Conservation (phyloP, 92 coral and sea anemone species). For the Palythoa grandis region DNA sequence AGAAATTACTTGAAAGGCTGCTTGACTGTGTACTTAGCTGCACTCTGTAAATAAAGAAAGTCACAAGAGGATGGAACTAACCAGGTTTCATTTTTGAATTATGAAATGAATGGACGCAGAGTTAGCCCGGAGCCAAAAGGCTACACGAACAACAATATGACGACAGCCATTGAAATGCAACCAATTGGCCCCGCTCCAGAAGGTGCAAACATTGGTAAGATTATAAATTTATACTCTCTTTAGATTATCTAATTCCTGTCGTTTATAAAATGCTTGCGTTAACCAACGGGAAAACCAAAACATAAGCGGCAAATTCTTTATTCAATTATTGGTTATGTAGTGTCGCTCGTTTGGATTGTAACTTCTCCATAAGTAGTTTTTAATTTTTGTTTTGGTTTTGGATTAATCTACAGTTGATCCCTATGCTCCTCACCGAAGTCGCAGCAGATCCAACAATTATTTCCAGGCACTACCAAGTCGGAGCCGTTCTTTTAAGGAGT, state of each 20-base stretch:
- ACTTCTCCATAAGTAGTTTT: neutral
- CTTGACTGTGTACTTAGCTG: neutral
- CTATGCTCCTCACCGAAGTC: conserved; percentile 1
- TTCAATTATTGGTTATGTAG: neutral
- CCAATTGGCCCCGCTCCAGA: conserved; percentile 17
- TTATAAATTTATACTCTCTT: neutral
- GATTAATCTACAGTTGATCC: neutral
- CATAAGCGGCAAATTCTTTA: neutral
- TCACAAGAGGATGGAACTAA: neutral
- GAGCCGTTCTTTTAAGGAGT: conserved; percentile 23
- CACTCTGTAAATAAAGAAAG: neutral
- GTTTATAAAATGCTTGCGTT: neutral
- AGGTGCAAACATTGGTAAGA: conserved; percentile 16
- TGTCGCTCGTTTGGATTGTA: conserved; percentile 2
- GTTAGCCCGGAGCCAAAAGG: conserved; percentile 32
- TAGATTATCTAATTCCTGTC: neutral
- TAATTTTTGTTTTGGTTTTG: neutral
- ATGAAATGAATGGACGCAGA: conserved; percentile 44
- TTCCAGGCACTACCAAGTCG: conserved; percentile 25
- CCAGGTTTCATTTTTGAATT: conserved; percentile 11
- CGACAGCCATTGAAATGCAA: conserved; percentile 46
- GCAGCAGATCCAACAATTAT: conserved; percentile 33
- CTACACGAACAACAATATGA: conserved; percentile 21
- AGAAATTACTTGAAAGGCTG: neutral
- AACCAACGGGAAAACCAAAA: neutral